phyloP scores from a whole-genome alignment of 2,113 vertebrate species.

The Tautogolabrus adspersus region DNA sequence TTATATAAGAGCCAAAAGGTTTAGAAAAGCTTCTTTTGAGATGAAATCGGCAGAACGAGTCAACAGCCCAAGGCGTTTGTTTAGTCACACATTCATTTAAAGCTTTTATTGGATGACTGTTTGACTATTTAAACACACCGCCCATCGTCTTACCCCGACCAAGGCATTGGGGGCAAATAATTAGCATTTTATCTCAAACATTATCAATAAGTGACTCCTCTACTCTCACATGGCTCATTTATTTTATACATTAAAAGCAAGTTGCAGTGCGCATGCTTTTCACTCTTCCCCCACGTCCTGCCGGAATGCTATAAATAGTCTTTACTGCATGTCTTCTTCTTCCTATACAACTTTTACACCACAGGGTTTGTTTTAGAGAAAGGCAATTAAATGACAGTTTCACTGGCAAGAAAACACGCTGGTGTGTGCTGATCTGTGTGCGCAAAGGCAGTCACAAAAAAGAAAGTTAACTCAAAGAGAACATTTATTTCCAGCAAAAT shows the following conservation, averaged over 20 bases:
- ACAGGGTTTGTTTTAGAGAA: conserved; percentile 52
- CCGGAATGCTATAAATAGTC: conserved; percentile 64
- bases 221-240: conserved; percentile 21
- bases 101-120: background rate
- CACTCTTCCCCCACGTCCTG: conserved; percentile 48
- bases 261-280: conserved; percentile 21
- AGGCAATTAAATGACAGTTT: conserved; percentile 63
- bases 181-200: conserved; percentile 1
- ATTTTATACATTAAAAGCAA: conserved; percentile 33
- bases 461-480: conserved; percentile 60
- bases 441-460: conserved; percentile 21
- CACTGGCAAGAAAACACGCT: conserved; percentile 12
- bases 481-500: conserved; percentile 50
- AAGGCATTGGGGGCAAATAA: background rate
- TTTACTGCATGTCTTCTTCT: conserved; percentile 49
- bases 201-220: conserved; percentile 17
- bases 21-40: background rate
- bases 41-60: background rate
- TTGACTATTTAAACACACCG: background rate
- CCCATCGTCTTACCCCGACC: background rate
- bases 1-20: background rate
- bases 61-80: background rate
- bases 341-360: conserved; percentile 44
- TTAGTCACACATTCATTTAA: conserved; percentile 11
- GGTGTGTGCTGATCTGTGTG: background rate